phyloP scores from a whole-genome alignment of 2,797 vertebrate genomes.

The Muscicapa comitata region DNA sequence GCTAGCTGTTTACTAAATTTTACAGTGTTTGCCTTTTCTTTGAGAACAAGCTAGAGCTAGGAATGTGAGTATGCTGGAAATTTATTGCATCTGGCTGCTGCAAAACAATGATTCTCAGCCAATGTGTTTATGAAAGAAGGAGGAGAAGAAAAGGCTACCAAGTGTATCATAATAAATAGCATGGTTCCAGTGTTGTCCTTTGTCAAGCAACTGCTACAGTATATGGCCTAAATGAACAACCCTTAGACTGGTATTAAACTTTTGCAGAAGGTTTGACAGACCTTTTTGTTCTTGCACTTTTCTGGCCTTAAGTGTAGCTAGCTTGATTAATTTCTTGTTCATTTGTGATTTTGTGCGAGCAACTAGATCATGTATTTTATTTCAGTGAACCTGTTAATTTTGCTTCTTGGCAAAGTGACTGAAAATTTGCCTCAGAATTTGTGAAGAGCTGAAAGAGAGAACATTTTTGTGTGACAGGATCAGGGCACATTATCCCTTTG shows the following conservation, averaged over 20 bases:
- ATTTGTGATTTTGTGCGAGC: not conserved
- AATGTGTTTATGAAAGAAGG: constrained; percentile 10
- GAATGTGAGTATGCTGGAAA: constrained; percentile 11
- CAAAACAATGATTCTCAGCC: constrained; percentile 17
- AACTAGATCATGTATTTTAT: not conserved
- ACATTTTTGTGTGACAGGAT: not conserved
- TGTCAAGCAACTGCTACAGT: not conserved
- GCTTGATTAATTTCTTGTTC: not conserved
- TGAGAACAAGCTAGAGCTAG: constrained; percentile 26
- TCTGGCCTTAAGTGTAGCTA: not conserved
- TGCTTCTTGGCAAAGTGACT: not conserved
- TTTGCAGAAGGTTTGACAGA: not conserved
- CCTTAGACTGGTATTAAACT: not conserved
- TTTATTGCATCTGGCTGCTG: constrained; percentile 49
- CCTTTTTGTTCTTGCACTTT: not conserved
- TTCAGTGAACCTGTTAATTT: not conserved
- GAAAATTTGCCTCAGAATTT: not conserved
- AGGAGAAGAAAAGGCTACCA: not conserved
- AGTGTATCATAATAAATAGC: not conserved
- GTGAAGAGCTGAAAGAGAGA: not conserved
- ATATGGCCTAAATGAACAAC: not conserved
- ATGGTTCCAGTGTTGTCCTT: not conserved
- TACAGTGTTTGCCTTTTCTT: constrained; percentile 25
- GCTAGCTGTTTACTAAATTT: constrained; percentile 43
- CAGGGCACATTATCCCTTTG: not conserved